These are phyloP conservation scores for Mesorhabditis belari DNA, from an alignment of 2,888 invertebrate species.

Conservation along the genomic window DNA sequence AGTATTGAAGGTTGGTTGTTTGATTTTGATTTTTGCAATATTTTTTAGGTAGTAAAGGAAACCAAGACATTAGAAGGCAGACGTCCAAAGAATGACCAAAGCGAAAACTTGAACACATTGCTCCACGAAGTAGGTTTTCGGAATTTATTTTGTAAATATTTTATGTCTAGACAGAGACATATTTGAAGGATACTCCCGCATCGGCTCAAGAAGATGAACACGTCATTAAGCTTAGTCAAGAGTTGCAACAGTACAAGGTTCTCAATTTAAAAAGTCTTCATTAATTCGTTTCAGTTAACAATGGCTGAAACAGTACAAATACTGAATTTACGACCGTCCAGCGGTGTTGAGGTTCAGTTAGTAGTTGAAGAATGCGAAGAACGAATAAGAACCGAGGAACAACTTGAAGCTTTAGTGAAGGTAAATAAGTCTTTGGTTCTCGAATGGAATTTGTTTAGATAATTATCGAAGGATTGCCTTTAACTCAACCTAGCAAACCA, in stretches of 20 bases:
- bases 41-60: background rate
- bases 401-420: background rate
- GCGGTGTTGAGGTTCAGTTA: background rate
- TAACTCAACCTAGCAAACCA: background rate
- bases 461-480: background rate
- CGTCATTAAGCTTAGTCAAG: background rate
- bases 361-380: background rate
- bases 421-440: background rate
- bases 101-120: background rate
- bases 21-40: background rate
- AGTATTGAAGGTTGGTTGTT: background rate
- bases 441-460: background rate
- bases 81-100: background rate
- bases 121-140: background rate
- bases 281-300: background rate
- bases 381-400: background rate
- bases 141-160: too few species aligned
- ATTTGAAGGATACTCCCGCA: background rate
- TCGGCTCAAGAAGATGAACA: background rate
- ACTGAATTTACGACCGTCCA: background rate
- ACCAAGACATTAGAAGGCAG: background rate
- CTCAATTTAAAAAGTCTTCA: background rate
- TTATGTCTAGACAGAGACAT: background rate
- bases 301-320: background rate
- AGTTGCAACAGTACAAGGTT: background rate